These are phyloP conservation scores for Catharus bicknelli DNA, from an alignment of 2,113 vertebrate genomes.

Conservation along the genomic window DNA sequence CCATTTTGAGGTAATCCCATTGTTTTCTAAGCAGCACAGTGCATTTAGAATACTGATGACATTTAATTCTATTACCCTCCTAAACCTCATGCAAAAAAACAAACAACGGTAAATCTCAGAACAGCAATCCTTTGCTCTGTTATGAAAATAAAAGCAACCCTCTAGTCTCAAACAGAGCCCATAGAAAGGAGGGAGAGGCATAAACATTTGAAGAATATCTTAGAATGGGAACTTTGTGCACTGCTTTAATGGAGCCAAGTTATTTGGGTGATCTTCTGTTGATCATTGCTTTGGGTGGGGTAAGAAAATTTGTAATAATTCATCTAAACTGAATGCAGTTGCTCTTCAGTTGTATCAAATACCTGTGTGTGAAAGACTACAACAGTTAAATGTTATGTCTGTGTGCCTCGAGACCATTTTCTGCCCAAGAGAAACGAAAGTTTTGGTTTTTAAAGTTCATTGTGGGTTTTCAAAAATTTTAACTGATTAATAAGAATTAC, in stretches of 20 bases:
- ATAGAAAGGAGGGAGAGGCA: neutral
- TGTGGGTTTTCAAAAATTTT: neutral
- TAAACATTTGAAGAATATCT: neutral
- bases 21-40: neutral
- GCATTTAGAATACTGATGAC: neutral
- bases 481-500: neutral
- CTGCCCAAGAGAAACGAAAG: neutral
- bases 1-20: neutral
- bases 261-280: neutral
- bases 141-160: neutral
- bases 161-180: neutral
- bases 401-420: accelerated
- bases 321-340: neutral
- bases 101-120: accelerated
- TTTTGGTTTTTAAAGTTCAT: neutral
- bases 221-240: neutral
- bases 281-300: neutral
- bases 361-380: neutral
- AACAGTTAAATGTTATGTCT: neutral
- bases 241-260: neutral
- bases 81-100: neutral
- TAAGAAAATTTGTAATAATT: neutral
- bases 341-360: neutral
- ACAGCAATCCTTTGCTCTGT: neutral
- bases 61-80: neutral